phyloP scores from a whole-genome alignment of 2,113 vertebrate genomes.

The Oceanodroma tethys region DNA sequence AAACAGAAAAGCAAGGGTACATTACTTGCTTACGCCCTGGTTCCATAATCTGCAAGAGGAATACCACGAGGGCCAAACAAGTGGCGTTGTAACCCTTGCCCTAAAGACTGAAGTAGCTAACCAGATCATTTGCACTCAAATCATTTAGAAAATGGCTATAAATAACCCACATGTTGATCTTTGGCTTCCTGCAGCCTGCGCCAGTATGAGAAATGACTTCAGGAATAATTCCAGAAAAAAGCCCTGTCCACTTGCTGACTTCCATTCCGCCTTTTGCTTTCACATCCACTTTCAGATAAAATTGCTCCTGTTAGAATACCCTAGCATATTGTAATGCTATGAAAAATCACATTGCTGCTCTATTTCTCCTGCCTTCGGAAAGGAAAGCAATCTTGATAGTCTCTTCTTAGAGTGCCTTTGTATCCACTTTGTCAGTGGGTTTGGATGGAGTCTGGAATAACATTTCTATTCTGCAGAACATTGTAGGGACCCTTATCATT shows the following conservation, averaged over 20 bases:
- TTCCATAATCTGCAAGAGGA: background rate
- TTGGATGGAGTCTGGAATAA: background rate
- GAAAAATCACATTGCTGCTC: background rate
- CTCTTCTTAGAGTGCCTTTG: background rate
- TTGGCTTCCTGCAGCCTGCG: constrained; percentile 7
- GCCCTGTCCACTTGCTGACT: constrained; percentile 54
- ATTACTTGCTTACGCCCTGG: background rate
- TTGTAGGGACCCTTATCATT: background rate
- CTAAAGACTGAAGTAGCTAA: constrained; percentile 26
- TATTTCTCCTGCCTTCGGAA: background rate
- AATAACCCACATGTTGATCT: constrained; percentile 41
- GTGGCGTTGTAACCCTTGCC: background rate
- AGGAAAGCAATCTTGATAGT: background rate
- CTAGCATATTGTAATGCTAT: background rate
- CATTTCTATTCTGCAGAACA: background rate
- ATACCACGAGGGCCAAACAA: background rate
- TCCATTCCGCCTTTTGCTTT: constrained; percentile 32
- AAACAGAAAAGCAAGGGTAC: background rate
- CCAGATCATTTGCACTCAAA: constrained; percentile 31
- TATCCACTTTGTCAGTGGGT: background rate
- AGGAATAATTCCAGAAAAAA: constrained; percentile 57
- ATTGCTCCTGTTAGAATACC: constrained; percentile 32
- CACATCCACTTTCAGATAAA: constrained; percentile 30
- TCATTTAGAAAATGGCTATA: constrained; percentile 27
- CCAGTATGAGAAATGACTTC: constrained; percentile 33